These are phyloP conservation scores for Pheosia gnoma DNA, from an alignment of 2,888 invertebrate species.

Conservation along the genomic window DNA sequence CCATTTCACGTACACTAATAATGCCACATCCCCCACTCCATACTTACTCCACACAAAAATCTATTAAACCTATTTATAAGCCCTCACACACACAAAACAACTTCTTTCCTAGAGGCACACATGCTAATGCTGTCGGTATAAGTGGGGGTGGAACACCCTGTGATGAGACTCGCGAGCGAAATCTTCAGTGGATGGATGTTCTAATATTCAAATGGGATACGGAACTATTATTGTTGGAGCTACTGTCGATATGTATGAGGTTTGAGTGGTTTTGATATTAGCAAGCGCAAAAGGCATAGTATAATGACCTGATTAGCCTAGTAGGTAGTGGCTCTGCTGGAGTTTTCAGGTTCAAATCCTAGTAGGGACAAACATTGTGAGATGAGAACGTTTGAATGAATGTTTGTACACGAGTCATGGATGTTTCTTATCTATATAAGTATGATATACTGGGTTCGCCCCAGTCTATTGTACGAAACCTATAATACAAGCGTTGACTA, in stretches of 20 bases:
- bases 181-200: constrained; percentile 83
- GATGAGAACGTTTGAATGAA: no score
- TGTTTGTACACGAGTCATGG: no score
- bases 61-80: constrained; percentile 9
- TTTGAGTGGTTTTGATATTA: constrained; percentile 58
- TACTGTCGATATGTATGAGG: constrained; percentile 76
- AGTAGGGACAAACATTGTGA: no score
- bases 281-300: neutral
- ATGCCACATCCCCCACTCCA: neutral
- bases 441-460: no score
- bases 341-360: no score
- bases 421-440: no score
- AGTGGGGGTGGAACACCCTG: constrained; percentile 43
- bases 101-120: constrained; percentile 4
- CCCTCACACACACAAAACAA: constrained; percentile 6
- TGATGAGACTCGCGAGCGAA: constrained; percentile 52
- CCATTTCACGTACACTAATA: no score
- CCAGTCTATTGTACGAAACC: no score
- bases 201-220: constrained; percentile 85
- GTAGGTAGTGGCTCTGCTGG: no score
- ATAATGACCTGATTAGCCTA: no score
- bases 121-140: constrained; percentile 38
- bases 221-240: constrained; percentile 84
- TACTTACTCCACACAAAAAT: constrained; percentile 3
- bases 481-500: no score